Evolutionary conservation across 2,797 vertebrate genomes (phyloP).

Genomic region (Acipenser ruthenus): DNA sequence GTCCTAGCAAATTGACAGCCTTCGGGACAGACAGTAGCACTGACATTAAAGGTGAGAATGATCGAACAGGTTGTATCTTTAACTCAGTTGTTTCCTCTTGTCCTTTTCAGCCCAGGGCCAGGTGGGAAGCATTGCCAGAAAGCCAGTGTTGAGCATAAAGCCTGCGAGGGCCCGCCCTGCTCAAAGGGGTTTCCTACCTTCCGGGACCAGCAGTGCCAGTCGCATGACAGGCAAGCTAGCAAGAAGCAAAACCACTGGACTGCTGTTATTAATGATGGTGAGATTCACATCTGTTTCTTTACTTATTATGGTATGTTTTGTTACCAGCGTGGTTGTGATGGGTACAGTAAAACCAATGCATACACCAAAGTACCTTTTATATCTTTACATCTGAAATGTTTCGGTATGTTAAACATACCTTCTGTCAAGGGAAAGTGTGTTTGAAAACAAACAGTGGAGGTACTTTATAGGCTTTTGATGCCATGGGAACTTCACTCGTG

Average conservation of each 20-base stretch:
- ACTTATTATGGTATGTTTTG: background rate
- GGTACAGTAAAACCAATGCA: too few relatives aligned
- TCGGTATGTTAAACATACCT: too few relatives aligned
- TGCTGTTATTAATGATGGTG: constrained; percentile 80
- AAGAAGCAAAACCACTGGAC: constrained; percentile 73
- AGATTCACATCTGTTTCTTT: constrained; percentile 20
- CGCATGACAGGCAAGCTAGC: constrained; percentile 65
- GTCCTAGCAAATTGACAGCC: constrained; percentile 2
- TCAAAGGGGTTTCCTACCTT: constrained; percentile 80
- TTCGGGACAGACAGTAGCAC: background rate
- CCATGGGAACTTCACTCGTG: too few relatives aligned
- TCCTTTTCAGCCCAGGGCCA: constrained; percentile 67
- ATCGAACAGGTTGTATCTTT: too few relatives aligned
- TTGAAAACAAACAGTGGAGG: too few relatives aligned
- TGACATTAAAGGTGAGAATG: background rate
- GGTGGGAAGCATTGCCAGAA: constrained; percentile 77
- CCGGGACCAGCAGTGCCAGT: constrained; percentile 89
- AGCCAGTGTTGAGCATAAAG: constrained; percentile 82
- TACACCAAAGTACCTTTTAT: too few relatives aligned
- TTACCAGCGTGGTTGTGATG: too few relatives aligned
- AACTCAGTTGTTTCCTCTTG: background rate
- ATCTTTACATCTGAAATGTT: too few relatives aligned
- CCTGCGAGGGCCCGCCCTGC: constrained; percentile 80
- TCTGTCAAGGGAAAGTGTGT: too few relatives aligned
- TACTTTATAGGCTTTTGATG: too few relatives aligned